Evolutionary conservation across 2,888 invertebrate species (phyloP), one percentile per base, ranked within the genome.

Genomic region (Acleris cristana): DNA sequence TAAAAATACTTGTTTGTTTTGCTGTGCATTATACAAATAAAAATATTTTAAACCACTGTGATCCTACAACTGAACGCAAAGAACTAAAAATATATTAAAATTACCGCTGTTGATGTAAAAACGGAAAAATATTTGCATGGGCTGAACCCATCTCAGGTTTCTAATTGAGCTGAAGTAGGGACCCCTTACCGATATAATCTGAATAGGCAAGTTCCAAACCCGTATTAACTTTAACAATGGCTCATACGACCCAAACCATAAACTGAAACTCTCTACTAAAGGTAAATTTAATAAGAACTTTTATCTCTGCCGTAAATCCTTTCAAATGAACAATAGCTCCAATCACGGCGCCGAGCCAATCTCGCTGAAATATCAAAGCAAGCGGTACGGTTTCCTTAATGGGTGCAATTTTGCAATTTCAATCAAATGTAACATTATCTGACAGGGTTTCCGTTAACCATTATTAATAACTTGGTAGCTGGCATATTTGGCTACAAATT

Each of bases 401-500:
- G 71, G 76, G 70, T 67, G 78, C 81, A 83, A 86, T 86, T 85
- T 81, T 73, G 78, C 82, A 77, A 79, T 82, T 85, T 83, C 85
- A 86, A 86, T 87, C 83, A 84, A 81, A 78, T 74, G 79, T 79
- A 76, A 76, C 74, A 79, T 79, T 79, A 81, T 82, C 79, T 79
- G 72, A 54, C 73, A 72, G 73, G 65, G 72, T 67, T 71, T 59
- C 70, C 69, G 57, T 61, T 69, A 71, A 67, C 40, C 64, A 49
- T 58, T 21, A 58, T 45, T 52, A 18, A 66, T 53, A 71, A 70
- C 69, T 14, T 49, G 65, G 73, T 68, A 77, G 55, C 71, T 56
- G 64, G 63, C 53, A 40, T 44, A 49, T 49, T 59, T 56, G 62
- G 71, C 61, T 72, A 62, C 19, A 18, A 54, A 51, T 40, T 40